These are phyloP conservation scores for Dipodomys ordii DNA, from an alignment of 2,113 vertebrate species.

Conservation along the genomic window DNA sequence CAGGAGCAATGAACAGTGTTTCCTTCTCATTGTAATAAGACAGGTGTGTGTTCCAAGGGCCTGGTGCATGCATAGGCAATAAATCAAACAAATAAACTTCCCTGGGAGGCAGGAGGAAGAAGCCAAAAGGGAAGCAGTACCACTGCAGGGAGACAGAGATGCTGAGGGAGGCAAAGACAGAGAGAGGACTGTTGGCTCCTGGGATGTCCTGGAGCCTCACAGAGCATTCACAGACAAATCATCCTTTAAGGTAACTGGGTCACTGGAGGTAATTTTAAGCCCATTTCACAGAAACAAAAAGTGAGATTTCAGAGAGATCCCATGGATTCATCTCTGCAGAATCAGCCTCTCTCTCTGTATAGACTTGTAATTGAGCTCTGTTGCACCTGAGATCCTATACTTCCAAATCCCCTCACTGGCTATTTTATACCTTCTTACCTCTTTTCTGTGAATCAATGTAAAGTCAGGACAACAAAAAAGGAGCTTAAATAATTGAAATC, in stretches of 20 bases:
- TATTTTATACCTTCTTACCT: background rate
- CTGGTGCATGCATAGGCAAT: background rate
- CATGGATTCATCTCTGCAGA: background rate
- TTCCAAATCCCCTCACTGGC: background rate
- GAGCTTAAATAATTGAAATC: background rate
- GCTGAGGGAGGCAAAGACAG: too few species aligned
- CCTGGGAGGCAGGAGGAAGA: too few species aligned
- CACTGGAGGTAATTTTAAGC: background rate
- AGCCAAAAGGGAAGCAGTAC: too few species aligned
- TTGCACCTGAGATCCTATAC: background rate
- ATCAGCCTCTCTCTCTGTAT: background rate
- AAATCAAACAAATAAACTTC: background rate
- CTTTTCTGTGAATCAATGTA: background rate
- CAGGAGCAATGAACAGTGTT: background rate
- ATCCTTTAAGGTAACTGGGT: background rate
- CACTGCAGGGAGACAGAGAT: too few species aligned
- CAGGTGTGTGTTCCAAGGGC: background rate
- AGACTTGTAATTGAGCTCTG: background rate
- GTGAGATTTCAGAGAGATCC: background rate
- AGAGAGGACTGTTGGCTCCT: too few species aligned
- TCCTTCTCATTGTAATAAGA: background rate
- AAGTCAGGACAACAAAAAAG: background rate
- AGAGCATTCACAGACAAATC: too few species aligned
- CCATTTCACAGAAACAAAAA: background rate
- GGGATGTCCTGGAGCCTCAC: too few species aligned